Evolutionary conservation across 2,797 vertebrate species (phyloP).

Genomic region (Danionella dracula): DNA sequence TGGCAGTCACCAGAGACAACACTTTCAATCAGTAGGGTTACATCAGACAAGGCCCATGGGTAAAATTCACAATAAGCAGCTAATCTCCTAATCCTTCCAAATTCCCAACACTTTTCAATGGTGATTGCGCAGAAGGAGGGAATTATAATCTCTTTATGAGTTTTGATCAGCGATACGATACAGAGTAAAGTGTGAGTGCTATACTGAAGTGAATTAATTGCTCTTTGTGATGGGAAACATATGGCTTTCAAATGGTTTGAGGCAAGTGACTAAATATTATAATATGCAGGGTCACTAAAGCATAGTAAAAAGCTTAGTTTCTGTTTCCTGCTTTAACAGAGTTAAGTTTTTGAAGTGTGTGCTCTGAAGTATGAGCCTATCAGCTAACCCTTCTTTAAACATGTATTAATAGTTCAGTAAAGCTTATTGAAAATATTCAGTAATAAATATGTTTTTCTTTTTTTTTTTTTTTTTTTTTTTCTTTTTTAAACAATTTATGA

Average conservation of each 20-base stretch:
- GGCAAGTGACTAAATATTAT: not conserved
- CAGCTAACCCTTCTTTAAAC: too few species aligned
- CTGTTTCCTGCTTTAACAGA: too few species aligned
- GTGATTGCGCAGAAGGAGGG: constrained; percentile 72
- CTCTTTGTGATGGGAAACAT: constrained; percentile 4
- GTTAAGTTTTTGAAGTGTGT: too few species aligned
- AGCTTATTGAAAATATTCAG: too few species aligned
- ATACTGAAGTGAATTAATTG: constrained; percentile 21
- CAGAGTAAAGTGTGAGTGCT: constrained; percentile 23
- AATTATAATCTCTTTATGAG: constrained; percentile 58
- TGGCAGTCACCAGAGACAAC: constrained; percentile 56
- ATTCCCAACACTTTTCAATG: constrained; percentile 76
- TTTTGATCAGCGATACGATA: constrained; percentile 35
- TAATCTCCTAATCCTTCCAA: constrained; percentile 78
- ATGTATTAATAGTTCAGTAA: too few species aligned
- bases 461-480: too few species aligned
- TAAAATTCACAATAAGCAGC: constrained; percentile 70
- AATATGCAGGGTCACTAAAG: not conserved
- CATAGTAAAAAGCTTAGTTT: too few species aligned
- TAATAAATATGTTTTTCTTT: too few species aligned
- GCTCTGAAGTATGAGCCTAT: too few species aligned
- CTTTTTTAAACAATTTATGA: too few species aligned
- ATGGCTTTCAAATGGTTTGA: not conserved
- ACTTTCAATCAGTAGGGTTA: constrained; percentile 67
- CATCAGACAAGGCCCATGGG: constrained; percentile 47